Percentiles rank a stretch among this genome's conserved stretches.
These are phyloP conservation scores for Todus mexicanus DNA, from an alignment of 2,797 vertebrate species.

Conservation along the genomic window DNA sequence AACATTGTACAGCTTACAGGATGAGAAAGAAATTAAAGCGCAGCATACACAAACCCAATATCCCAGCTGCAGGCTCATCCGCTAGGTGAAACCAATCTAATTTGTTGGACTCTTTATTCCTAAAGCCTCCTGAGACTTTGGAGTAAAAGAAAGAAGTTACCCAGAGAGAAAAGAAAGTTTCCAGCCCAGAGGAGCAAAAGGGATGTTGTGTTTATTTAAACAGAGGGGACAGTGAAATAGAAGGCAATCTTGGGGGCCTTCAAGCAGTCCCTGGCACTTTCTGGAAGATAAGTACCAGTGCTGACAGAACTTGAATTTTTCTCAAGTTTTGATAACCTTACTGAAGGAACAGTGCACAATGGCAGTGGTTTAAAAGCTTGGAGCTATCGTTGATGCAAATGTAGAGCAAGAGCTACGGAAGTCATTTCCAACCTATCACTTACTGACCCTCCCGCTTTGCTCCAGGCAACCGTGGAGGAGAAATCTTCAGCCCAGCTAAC, in stretches of 20 bases:
- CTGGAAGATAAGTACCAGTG: not conserved
- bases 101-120: conserved; percentile 50
- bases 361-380: not conserved
- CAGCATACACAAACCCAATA: not conserved
- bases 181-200: not conserved
- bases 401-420: not conserved
- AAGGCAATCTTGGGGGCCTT: not conserved
- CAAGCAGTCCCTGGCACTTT: not conserved
- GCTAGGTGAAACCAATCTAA: conserved; percentile 20
- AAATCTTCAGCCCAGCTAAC: not conserved
- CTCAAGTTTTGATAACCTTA: not conserved
- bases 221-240: not conserved
- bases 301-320: not conserved
- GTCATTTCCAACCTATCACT: not conserved
- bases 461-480: not conserved
- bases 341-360: not conserved
- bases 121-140: conserved; percentile 26
- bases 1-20: conserved; percentile 16
- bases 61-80: conserved; percentile 30
- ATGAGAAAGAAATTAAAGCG: conserved; percentile 29
- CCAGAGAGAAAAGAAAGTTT: not conserved
- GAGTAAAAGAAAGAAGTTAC: not conserved
- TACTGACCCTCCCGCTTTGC: not conserved
- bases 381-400: not conserved
- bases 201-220: not conserved